Conservation (phyloP, 2,888 invertebrate genomes). For the Leptinotarsa tumamoca region DNA sequence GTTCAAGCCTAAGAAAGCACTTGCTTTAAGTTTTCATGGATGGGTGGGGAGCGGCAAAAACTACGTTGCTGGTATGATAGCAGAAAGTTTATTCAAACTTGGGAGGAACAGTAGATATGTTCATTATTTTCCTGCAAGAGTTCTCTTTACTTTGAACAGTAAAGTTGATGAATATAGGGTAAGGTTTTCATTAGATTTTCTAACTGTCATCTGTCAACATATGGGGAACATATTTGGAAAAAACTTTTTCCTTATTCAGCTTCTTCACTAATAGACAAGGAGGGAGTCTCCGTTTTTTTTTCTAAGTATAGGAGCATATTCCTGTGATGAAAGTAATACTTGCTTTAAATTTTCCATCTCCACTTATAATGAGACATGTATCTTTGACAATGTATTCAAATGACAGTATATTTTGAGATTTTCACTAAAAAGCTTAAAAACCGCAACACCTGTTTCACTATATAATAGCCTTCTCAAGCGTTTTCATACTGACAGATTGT, state of each 20-base stretch:
- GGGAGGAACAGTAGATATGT: constrained; percentile 83
- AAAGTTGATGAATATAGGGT: constrained; percentile 66
- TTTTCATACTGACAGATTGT: no score
- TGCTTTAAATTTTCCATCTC: no score
- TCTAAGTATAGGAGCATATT: no score
- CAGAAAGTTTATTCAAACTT: constrained; percentile 74
- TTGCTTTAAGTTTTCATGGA: constrained; percentile 94
- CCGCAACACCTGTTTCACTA: no score
- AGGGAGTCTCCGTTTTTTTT: no score
- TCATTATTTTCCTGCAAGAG: constrained; percentile 82
- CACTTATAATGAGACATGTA: no score
- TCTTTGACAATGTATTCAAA: no score
- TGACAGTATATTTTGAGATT: no score
- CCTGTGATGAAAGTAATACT: no score
- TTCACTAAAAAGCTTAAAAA: no score
- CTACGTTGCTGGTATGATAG: constrained; percentile 82
- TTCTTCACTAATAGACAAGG: no score
- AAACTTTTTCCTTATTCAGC: neutral
- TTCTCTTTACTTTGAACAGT: constrained; percentile 78
- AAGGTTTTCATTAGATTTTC: constrained; percentile 61
- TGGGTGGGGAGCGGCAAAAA: constrained; percentile 94
- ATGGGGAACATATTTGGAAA: neutral
- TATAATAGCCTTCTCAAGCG: no score
- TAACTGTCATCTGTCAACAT: neutral
- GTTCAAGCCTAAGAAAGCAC: constrained; percentile 76